Base-by-base conservation (phyloP, 2,888 invertebrate species). In the Capitulum mitella region DNA sequence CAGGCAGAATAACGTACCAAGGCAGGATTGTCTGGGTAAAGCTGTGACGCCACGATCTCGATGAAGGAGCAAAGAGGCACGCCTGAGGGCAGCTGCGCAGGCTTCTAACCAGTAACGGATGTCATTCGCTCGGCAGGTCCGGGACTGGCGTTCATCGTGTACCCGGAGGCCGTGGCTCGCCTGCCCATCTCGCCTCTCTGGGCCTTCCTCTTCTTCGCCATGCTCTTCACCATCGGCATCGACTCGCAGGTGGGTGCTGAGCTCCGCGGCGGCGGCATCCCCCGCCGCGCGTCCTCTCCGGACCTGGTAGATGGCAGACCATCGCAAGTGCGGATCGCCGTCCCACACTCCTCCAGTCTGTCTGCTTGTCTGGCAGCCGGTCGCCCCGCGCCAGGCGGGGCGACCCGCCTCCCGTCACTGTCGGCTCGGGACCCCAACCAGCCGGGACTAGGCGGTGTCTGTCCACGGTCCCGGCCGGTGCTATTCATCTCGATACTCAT, bases 71-170 rank as follows among this genome's bases (percentile, higher is more conserved):
- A n/a, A n/a, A n/a, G n/a, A n/a, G n/a, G n/a, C n/a, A n/a, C n/a
- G n/a, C n/a, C n/a, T n/a, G n/a, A n/a, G n/a, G n/a, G n/a, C n/a
- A n/a, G n/a, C n/a, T n/a, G n/a, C n/a, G n/a, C n/a, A n/a, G n/a
- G n/a, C n/a, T n/a, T n/a, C n/a, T n/a, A n/a, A n/a, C n/a, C n/a
- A n/a, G n/a, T n/a, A n/a, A n/a, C n/a, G n/a, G n/a, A n/a, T n/a
- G n/a, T n/a, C n/a, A n/a, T n/a, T 76, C 26, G 46, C 26, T 64
- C 40, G 10, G 76, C 80, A 85, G 85, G 85, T 78, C 84, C 92
- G 29, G 93, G 92, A 19, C 85, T 94, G 81, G 93, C 93, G 0
- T 93, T 94, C 84, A 92, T 93, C 80, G 93, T 93, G 34, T 93
- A 93, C 84, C 93, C 94, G 0, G 94, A 94, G 86, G 89, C 88